phyloP scores from a whole-genome alignment of 2,888 invertebrate genomes.

The Drosophila paranaensis region DNA sequence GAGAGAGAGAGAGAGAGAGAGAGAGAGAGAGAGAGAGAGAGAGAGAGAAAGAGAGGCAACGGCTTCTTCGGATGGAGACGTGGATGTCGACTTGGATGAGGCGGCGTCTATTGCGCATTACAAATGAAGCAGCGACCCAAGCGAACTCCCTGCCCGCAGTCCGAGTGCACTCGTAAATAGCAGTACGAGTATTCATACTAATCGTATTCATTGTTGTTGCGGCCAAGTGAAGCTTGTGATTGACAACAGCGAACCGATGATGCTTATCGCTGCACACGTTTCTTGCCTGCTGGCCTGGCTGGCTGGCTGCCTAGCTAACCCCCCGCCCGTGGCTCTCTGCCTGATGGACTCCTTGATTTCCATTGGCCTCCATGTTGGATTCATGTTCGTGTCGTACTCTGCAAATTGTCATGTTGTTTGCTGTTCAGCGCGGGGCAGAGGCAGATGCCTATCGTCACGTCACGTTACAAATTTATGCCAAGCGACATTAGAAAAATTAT shows the following conservation, averaged over 20 bases:
- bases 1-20: not conserved
- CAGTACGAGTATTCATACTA: slow-evolving; percentile 26
- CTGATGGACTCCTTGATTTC: slow-evolving; percentile 28
- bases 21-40: not conserved
- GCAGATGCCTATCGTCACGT: slow-evolving; percentile 70
- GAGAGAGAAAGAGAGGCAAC: slow-evolving; percentile 2
- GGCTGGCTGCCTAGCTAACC: not conserved
- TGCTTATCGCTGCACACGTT: slow-evolving; percentile 71
- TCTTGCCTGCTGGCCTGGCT: slow-evolving; percentile 28
- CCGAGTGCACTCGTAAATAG: slow-evolving; percentile 28
- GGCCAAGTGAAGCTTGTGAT: slow-evolving; percentile 56
- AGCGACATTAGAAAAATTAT: slow-evolving; percentile 75
- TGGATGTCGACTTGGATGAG: slow-evolving; percentile 38
- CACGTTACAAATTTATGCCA: slow-evolving; percentile 76
- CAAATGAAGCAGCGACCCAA: slow-evolving; percentile 41
- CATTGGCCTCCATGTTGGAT: slow-evolving; percentile 52
- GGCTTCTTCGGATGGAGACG: slow-evolving; percentile 14
- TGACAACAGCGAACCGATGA: slow-evolving; percentile 68
- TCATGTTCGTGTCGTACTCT: slow-evolving; percentile 69
- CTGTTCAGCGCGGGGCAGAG: slow-evolving; percentile 28
- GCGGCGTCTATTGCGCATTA: slow-evolving; percentile 69
- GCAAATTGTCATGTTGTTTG: slow-evolving; percentile 76
- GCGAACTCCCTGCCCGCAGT: slow-evolving; percentile 20
- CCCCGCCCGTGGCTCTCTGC: not conserved
- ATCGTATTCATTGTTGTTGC: slow-evolving; percentile 13